These are phyloP conservation scores for Grammomys dolichurus DNA, from an alignment of 2,113 vertebrate genomes.

Conservation along the genomic window DNA sequence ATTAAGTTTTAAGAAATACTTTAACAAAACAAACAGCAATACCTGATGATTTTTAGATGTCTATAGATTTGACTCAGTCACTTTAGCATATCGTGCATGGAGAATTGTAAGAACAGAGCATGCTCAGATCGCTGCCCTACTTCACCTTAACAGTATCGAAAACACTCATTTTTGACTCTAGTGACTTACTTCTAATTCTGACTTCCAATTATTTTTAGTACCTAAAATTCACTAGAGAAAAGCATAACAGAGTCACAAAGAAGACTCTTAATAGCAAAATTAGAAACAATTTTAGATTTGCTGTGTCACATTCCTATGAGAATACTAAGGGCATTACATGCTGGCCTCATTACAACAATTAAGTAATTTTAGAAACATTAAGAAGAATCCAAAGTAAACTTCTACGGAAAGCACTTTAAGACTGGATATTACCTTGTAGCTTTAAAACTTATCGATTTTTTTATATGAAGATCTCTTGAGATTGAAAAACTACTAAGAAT, in stretches of 20 bases:
- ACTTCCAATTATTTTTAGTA: constrained; percentile 67
- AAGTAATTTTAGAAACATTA: constrained; percentile 56
- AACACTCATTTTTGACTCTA: constrained; percentile 25
- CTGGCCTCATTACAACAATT: constrained; percentile 58
- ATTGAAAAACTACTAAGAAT: constrained; percentile 24
- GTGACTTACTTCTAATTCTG: constrained; percentile 64
- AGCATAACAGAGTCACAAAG: constrained; percentile 54
- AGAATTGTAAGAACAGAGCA: neutral
- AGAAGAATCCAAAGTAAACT: constrained; percentile 46
- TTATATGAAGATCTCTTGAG: neutral
- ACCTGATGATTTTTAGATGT: constrained; percentile 6
- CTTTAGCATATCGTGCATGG: neutral
- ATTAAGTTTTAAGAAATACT: constrained; percentile 27
- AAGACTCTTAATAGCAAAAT: constrained; percentile 60
- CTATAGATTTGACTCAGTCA: constrained; percentile 35
- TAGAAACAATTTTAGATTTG: constrained; percentile 58
- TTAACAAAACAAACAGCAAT: constrained; percentile 62
- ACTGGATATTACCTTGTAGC: neutral
- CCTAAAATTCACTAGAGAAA: constrained; percentile 62
- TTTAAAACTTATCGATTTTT: neutral
- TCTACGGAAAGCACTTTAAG: neutral
- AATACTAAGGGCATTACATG: neutral
- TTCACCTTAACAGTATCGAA: constrained; percentile 30
- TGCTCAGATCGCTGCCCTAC: neutral
- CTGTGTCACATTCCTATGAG: constrained; percentile 8